Conservation (phyloP, 2,888 invertebrate genomes). For the Ochropleura plecta region DNA sequence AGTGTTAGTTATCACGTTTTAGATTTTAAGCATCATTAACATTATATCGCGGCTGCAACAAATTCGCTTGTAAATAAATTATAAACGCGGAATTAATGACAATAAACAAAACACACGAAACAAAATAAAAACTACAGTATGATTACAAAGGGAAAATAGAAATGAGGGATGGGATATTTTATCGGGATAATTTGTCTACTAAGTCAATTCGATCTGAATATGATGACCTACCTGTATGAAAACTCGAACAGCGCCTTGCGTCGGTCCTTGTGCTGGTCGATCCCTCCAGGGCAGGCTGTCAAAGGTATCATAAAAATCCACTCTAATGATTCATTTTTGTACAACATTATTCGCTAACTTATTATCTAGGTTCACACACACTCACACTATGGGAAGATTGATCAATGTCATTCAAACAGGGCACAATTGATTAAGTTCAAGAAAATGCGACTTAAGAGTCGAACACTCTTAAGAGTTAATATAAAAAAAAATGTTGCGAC, state of each 20-base stretch:
- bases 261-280: conserved; percentile 18
- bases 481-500: too few species aligned
- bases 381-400: conserved; percentile 34
- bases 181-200: background rate
- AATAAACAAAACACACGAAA: conserved; percentile 1
- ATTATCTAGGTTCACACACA: conserved; percentile 9
- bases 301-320: conserved; percentile 73
- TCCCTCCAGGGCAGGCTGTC: conserved; percentile 71
- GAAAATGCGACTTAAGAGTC: background rate
- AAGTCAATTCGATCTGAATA: background rate
- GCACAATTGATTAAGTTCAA: background rate
- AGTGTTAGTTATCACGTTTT: background rate
- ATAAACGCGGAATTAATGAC: conserved; percentile 8
- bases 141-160: background rate
- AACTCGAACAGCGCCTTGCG: conserved; percentile 4
- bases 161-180: background rate
- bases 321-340: conserved; percentile 70
- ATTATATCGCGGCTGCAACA: conserved; percentile 43
- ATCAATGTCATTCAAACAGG: conserved; percentile 1
- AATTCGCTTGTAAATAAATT: conserved; percentile 48
- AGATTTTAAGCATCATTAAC: conserved; percentile 31
- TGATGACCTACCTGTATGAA: conserved; percentile 62
- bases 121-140: background rate
- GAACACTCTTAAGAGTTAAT: too few species aligned
- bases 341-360: conserved; percentile 27